phyloP scores from a whole-genome alignment of 2,113 vertebrate species.

The Colius striatus region DNA sequence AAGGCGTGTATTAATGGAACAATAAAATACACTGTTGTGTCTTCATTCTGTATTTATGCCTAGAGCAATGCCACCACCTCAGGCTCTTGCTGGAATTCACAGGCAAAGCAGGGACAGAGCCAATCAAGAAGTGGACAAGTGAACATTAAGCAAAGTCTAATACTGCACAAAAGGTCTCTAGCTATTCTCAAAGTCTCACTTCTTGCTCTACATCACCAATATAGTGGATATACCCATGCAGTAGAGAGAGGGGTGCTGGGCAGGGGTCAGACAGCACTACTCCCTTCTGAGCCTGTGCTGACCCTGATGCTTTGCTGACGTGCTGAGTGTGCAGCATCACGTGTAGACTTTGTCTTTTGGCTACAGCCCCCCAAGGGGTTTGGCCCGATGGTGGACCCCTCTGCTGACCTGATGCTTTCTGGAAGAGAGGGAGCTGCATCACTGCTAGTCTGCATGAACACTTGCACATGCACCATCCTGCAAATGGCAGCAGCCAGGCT shows the following conservation, averaged over 20 bases:
- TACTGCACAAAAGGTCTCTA: neutral
- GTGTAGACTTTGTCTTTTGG: neutral
- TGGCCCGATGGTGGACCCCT: neutral
- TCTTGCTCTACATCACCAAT: neutral
- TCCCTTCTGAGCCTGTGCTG: neutral
- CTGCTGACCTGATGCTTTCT: neutral
- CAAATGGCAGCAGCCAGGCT: neutral
- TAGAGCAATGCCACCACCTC: constrained; percentile 53
- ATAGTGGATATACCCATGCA: neutral
- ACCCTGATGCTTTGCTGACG: neutral
- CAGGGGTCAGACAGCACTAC: neutral
- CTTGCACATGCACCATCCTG: neutral
- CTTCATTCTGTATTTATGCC: constrained; percentile 73
- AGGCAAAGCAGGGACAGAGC: constrained; percentile 46
- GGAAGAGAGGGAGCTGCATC: neutral
- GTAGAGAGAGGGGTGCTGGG: neutral
- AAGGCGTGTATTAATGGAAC: constrained; percentile 72
- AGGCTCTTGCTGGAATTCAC: constrained; percentile 55
- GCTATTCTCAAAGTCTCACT: neutral
- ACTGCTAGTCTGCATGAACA: neutral
- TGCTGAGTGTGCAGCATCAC: neutral
- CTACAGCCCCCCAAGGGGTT: neutral
- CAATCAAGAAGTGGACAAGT: constrained; percentile 46
- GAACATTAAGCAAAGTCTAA: constrained; percentile 34
- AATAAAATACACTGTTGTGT: constrained; percentile 76